Evolutionary conservation across 2,113 vertebrate genomes (phyloP), one percentile per base, ranked within the genome.

Genomic region (Morone chrysops): DNA sequence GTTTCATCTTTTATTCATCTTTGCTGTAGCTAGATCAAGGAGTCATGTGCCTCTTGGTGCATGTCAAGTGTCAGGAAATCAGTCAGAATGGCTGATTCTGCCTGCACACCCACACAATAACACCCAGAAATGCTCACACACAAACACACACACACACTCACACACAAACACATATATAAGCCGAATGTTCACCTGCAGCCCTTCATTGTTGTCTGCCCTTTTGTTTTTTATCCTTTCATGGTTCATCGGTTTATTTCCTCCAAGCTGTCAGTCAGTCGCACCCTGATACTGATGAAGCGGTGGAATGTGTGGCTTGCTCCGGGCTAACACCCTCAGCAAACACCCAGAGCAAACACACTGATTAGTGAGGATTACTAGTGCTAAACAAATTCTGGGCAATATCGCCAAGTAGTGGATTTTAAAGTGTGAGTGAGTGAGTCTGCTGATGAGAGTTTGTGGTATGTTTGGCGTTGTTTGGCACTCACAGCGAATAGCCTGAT

Each of bases 1-100:
- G 87, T 94, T 94, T 92, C 89, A 94, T 94, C 92, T 94, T 94
- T 94, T 94, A 94, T 94, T 94, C 94, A 94, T 92, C 88, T 75
- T 81, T 0, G 67, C 92, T 91, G 92, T 82, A 89, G 90, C 80
- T 75, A 90, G 93, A 94, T 94, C 90, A 94, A 94, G 92, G 90
- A 93, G 90, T 84, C 90, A 45, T 86, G 87, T 50, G 92, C 89
- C 90, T 93, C 86, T 87, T 70, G 87, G 85, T 89, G 91, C 92
- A 92, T 92, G 92, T 93, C 94, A 93, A 89, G 89, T 90, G 88
- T 93, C 93, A 91, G 90, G 80, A 88, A 93, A 90, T 90, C 93
- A 89, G 90, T 91, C 89, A 91, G 90, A 92, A 87, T 87, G 82
- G 80, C 81, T 89, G 88, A 88, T 92, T 84, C 68, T 85, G 88